Conservation (phyloP, 2,113 vertebrate species). For the Mustelus asterias region DNA sequence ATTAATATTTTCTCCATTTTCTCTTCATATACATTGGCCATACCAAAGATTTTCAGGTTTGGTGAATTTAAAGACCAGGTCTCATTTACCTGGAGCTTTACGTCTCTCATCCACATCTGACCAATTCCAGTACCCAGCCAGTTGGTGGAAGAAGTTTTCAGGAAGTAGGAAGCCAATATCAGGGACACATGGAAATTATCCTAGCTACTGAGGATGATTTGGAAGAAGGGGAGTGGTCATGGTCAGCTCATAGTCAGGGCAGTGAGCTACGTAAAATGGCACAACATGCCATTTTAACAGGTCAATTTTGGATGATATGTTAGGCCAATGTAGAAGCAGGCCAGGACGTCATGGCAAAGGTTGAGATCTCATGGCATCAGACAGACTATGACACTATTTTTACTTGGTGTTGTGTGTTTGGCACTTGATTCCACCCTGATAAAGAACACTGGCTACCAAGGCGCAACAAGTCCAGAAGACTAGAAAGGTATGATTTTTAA, state of each 20-base stretch:
- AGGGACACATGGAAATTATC: not conserved
- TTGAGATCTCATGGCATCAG: not conserved
- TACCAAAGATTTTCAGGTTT: not conserved
- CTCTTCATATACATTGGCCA: not conserved
- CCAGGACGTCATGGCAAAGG: not conserved
- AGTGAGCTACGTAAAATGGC: not conserved
- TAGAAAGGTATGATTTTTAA: not conserved
- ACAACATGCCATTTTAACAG: not conserved
- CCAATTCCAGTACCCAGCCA: not conserved
- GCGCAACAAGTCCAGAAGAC: not conserved
- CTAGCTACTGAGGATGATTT: not conserved
- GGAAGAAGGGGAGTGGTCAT: not conserved
- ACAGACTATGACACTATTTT: not conserved
- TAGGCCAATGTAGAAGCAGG: not conserved
- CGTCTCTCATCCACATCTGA: not conserved
- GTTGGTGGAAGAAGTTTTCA: no score
- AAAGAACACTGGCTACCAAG: not conserved
- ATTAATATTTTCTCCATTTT: not conserved
- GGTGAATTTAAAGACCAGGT: not conserved
- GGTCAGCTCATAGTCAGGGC: not conserved
- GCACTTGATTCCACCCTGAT: not conserved
- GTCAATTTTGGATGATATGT: not conserved
- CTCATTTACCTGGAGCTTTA: not conserved
- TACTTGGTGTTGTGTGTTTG: not conserved
- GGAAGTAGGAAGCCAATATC: not conserved